A percentile compares a stretch with the other conserved stretches of the same genome.
These are phyloP conservation scores for Coptotermes formosanus DNA, from an alignment of 1,140 invertebrate genomes.

Conservation along the genomic window DNA sequence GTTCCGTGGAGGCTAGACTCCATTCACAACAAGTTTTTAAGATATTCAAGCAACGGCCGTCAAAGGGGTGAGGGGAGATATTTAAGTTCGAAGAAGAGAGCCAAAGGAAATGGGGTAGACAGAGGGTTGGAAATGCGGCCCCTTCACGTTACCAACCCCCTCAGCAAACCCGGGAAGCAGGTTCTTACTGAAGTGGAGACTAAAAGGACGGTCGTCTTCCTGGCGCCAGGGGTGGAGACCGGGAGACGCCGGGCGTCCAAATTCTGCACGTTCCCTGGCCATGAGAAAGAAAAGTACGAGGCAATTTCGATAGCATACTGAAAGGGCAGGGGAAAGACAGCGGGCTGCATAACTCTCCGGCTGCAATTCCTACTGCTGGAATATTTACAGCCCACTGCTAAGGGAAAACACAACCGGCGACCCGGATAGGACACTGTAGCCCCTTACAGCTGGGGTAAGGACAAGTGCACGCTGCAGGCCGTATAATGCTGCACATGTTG, in stretches of 20 bases:
- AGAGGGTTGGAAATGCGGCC: neutral
- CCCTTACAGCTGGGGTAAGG: too few relatives aligned
- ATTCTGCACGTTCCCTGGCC: neutral
- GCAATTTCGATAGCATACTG: neutral
- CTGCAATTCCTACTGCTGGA: neutral
- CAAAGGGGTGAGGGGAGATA: too few relatives aligned
- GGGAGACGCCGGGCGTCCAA: slow-evolving; percentile 14
- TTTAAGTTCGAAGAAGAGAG: too few relatives aligned
- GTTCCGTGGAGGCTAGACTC: neutral
- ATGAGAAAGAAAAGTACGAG: neutral
- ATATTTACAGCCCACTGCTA: neutral
- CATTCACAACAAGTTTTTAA: neutral
- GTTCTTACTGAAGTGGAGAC: slow-evolving; percentile 1
- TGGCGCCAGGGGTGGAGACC: neutral
- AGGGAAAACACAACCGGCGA: too few relatives aligned
- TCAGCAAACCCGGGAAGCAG: neutral
- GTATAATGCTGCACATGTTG: too few relatives aligned
- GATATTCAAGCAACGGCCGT: neutral
- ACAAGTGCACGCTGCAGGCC: too few relatives aligned
- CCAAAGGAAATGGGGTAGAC: neutral
- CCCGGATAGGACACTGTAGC: too few relatives aligned
- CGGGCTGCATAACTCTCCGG: neutral
- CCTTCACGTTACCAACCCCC: neutral
- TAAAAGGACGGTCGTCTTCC: neutral
- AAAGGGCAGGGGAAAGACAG: neutral